Base-by-base conservation (phyloP, 2,797 vertebrate species). In the Avahi laniger region DNA sequence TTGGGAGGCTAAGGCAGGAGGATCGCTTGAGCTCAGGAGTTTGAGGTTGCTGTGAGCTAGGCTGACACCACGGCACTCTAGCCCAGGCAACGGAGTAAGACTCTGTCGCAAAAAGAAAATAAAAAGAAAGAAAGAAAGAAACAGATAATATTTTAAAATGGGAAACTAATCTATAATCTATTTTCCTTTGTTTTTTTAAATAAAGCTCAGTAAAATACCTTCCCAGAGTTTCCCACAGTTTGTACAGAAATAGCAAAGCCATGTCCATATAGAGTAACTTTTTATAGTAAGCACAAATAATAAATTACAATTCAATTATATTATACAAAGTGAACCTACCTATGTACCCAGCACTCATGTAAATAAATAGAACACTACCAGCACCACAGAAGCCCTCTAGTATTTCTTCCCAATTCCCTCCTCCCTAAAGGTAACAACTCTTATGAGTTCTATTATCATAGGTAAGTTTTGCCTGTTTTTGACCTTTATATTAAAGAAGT, bases 221-320 rank as follows among this genome's bases (percentile, higher is more conserved):
- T 88, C 50, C 28, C 17, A 90, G 48, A 4, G 83, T 76, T 92
- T 20, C 13, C 20, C 41, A 41, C 30, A 78, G 52, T 78, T 75
- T 85, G 14, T 88, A 43, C 14, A 92, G 41, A 95, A 96, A 90
- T 92, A 81, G 33, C 33, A 92, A 90, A 28, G 15, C 3, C 35
- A 54, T 84, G n/a, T 59, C 15, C 54, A 81, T 35, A n/a, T 61
- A 20, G 3, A 65, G 1, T 83, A 50, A 35, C 76, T 76, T 93
- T 88, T 86, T 93, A 13, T 61, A 96, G n/a, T 81, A 88, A 88
- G 18, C 24, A 84, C 13, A 84, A 90, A 96, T 92, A 30, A 50
- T 57, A 90, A 93, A 72, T 85, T 22, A 93, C 5, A 54, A 28
- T 65, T 88, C 30, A 82, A 59, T 85, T 11, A 83, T 48, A 87